Percentiles rank a stretch among this genome's conserved stretches.
Evolutionary conservation across 2,113 vertebrate species (phyloP).

Genomic region (Zosterops pallidus): DNA sequence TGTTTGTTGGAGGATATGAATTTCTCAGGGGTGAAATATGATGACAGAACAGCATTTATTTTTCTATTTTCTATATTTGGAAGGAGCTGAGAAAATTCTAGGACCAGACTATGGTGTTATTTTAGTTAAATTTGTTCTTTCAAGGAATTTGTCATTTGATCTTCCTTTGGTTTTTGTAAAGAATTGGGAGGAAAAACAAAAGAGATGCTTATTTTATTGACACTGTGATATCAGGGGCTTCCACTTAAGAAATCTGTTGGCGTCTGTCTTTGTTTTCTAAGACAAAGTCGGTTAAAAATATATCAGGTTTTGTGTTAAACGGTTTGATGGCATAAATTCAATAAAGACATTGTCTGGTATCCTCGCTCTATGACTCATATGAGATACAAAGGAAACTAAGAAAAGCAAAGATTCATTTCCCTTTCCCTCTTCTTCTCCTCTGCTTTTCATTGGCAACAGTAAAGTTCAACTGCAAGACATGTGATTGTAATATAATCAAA

Average conservation of each 20-base stretch:
- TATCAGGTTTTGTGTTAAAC: constrained; percentile 65
- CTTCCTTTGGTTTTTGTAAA: not conserved
- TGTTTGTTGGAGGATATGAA: not conserved
- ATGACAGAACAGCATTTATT: constrained; percentile 28
- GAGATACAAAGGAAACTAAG: constrained; percentile 32
- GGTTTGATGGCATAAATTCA: constrained; percentile 64
- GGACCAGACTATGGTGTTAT: not conserved
- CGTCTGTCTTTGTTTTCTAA: constrained; percentile 26
- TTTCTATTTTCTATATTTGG: constrained; percentile 31
- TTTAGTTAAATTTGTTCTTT: constrained; percentile 31
- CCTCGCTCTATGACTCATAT: not conserved
- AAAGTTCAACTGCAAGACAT: constrained; percentile 58
- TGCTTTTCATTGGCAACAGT: constrained; percentile 49
- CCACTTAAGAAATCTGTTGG: not conserved
- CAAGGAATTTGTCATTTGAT: not conserved
- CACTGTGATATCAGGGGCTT: not conserved
- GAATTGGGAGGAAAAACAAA: not conserved
- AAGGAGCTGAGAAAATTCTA: not conserved
- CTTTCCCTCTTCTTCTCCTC: constrained; percentile 16
- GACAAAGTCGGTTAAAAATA: constrained; percentile 51
- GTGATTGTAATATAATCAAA: constrained; percentile 63
- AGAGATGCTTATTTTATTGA: constrained; percentile 9
- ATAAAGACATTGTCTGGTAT: constrained; percentile 51
- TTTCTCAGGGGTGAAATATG: constrained; percentile 3
- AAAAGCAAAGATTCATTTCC: constrained; percentile 51